Evolutionary conservation across 1,140 invertebrate species (phyloP), one percentile per base, ranked within the genome.

Genomic region (Oedothorax gibbosus): DNA sequence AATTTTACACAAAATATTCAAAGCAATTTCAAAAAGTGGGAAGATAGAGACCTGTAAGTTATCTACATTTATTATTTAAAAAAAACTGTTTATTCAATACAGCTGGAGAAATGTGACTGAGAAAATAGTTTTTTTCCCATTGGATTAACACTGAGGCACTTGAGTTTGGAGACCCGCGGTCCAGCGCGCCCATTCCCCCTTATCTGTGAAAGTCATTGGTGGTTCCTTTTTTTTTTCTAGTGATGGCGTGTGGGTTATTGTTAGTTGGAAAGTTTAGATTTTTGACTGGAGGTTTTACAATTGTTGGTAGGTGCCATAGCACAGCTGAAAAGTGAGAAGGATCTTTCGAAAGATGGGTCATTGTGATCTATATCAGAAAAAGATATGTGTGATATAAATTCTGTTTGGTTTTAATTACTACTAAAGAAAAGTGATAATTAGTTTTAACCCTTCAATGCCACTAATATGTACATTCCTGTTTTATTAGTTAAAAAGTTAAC

Each of bases 271-370:
- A 75, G 49, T 76, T 84, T 84, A 64, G 51, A 56, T 49, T 84
- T 64, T 84, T 76, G 81, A 35, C 81, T 83, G 71, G 56, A 73
- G 35, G 35, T 84, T 84, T 65, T 82, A 82, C 50, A 84, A 68
- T 84, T 82, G 53, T 56, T 84, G 50, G 62, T 84, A 84, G 81
- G 66, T 84, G 81, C 71, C 71, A 84, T 84, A 84, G 71, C 8
- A 56, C 35, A 64, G 20, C 35, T 35, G 35, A 35, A 49, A 56
- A 51, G 56, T 76, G 51, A 51, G 50, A 18, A 56, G 20, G 50
- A 56, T 54, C 51, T 57, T 54, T 66, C 35, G 20, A 11, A 49
- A 14, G 68, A 71, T 35, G 35, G 35, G 69, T 51, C 20, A 77
- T 66, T 66, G 64, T 12, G 60, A 68, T 35, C 35, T 35, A 5